phyloP scores from a whole-genome alignment of 2,888 invertebrate genomes.

The Aplocera efformata region DNA sequence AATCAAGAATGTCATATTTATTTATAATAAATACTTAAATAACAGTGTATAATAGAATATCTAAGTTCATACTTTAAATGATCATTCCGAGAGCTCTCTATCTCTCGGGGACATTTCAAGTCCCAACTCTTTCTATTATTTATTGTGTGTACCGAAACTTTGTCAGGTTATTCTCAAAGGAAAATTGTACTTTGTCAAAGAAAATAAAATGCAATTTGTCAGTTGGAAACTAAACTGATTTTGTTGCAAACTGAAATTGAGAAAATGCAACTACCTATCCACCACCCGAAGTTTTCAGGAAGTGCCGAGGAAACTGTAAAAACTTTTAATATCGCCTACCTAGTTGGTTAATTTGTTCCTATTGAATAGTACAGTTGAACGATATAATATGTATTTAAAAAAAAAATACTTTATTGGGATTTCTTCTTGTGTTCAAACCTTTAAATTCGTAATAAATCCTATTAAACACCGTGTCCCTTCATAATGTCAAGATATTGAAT shows the following conservation, averaged over 20 bases:
- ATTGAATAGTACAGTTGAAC: slow-evolving; percentile 17
- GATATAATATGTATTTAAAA: neutral
- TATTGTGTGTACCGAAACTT: slow-evolving; percentile 47
- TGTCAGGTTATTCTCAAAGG: slow-evolving; percentile 59
- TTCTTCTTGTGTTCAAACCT: too few species aligned
- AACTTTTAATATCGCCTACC: slow-evolving; percentile 39
- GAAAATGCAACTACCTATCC: slow-evolving; percentile 60
- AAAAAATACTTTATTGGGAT: too few species aligned
- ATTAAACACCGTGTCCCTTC: too few species aligned
- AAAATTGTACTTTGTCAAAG: slow-evolving; percentile 66
- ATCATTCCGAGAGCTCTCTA: slow-evolving; percentile 15
- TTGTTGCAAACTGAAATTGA: slow-evolving; percentile 76
- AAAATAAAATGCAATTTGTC: slow-evolving; percentile 73
- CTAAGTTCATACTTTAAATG: slow-evolving; percentile 18
- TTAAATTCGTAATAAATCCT: too few species aligned
- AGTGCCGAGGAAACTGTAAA: slow-evolving; percentile 45
- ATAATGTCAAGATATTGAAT: too few species aligned
- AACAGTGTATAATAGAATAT: slow-evolving; percentile 8
- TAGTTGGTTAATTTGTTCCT: slow-evolving; percentile 10
- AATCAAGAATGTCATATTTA: too few species aligned
- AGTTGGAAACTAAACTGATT: slow-evolving; percentile 72
- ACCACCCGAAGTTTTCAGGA: slow-evolving; percentile 51
- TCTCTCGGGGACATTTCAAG: slow-evolving; percentile 7
- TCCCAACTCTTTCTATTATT: slow-evolving; percentile 32
- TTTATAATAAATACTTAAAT: too few species aligned